These are phyloP conservation scores for Paramisgurnus dabryanus DNA, from an alignment of 2,113 vertebrate genomes.

Conservation along the genomic window DNA sequence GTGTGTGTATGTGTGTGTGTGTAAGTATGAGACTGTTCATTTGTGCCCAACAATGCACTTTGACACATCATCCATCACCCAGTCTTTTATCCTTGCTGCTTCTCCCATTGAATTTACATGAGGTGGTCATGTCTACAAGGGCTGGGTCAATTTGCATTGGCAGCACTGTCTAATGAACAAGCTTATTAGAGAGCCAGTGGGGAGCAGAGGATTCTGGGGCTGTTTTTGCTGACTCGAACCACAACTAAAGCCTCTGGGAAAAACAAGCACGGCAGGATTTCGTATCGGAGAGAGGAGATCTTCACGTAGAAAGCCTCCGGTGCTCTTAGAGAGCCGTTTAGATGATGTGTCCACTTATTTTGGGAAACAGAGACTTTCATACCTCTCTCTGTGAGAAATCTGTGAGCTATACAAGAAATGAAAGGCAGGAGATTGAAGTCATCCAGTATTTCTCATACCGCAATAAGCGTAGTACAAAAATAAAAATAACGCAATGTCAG, in stretches of 20 bases:
- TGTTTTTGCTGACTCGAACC: constrained; percentile 33
- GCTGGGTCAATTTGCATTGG: constrained; percentile 52
- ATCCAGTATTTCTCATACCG: too few relatives aligned
- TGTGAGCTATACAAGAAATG: too few relatives aligned
- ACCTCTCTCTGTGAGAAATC: too few relatives aligned
- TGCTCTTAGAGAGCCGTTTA: constrained; percentile 12
- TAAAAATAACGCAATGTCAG: too few relatives aligned
- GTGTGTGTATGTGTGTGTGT: constrained; percentile 4
- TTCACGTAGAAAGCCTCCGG: background rate
- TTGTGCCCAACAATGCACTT: constrained; percentile 45
- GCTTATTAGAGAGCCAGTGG: constrained; percentile 31
- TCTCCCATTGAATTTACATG: constrained; percentile 56
- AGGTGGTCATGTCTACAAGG: constrained; percentile 49
- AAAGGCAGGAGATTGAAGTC: too few relatives aligned
- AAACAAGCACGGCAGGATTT: constrained; percentile 28
- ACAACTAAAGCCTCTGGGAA: constrained; percentile 25
- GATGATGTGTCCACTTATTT: constrained; percentile 1
- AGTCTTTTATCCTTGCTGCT: constrained; percentile 44
- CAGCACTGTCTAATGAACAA: constrained; percentile 52
- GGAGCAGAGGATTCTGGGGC: constrained; percentile 20
- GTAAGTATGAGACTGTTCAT: constrained; percentile 29
- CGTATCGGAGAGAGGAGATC: constrained; percentile 12
- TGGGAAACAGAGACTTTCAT: background rate
- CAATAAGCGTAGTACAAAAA: too few relatives aligned
- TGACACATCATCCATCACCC: constrained; percentile 56